These are phyloP conservation scores for Archegozetes longisetosus DNA, from an alignment of 1,140 invertebrate genomes.

Conservation along the genomic window DNA sequence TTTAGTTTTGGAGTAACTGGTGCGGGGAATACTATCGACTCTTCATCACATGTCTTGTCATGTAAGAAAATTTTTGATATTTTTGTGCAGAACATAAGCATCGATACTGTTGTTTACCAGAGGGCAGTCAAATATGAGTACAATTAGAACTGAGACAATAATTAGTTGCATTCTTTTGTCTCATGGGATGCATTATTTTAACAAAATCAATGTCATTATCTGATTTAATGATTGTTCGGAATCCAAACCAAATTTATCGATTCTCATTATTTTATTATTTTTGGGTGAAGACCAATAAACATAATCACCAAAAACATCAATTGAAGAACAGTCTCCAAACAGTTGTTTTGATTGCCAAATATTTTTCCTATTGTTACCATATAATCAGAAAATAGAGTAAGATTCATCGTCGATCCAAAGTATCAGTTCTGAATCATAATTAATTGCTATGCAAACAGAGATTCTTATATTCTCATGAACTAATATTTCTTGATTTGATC, in stretches of 20 bases:
- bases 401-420: neutral
- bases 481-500: too few relatives aligned
- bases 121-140: neutral
- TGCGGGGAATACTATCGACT: neutral
- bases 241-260: neutral
- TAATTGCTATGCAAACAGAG: neutral
- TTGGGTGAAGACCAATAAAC: neutral
- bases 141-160: neutral
- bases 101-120: neutral
- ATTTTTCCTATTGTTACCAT: neutral
- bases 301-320: neutral
- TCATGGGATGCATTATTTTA: neutral
- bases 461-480: neutral
- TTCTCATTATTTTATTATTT: neutral
- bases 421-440: neutral
- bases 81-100: neutral
- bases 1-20: neutral
- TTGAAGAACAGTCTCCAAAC: neutral
- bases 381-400: neutral
- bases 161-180: neutral
- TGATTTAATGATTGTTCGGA: neutral
- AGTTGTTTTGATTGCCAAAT: neutral
- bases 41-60: neutral
- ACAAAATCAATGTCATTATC: neutral
- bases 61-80: neutral